Percentiles rank a stretch among this genome's conserved stretches.
phyloP scores from a whole-genome alignment of 2,113 vertebrate species.

The Embiotoca jacksoni region DNA sequence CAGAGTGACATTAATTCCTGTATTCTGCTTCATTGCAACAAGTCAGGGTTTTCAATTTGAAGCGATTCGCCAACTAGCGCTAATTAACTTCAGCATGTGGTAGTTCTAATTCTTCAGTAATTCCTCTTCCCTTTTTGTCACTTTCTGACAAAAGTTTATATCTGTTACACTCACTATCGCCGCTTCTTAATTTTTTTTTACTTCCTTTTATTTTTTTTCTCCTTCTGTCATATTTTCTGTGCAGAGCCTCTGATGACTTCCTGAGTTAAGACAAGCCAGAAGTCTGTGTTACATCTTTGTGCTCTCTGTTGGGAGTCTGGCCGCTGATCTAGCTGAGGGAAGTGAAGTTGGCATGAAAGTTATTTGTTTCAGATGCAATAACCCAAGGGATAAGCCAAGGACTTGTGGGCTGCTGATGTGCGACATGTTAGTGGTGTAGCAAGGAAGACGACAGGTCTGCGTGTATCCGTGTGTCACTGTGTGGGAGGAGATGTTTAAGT shows the following conservation, averaged over 20 bases:
- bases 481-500: conserved; percentile 62
- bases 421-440: conserved; percentile 35
- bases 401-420: conserved; percentile 61
- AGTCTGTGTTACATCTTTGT: conserved; percentile 46
- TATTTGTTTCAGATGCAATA: conserved; percentile 68
- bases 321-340: conserved; percentile 45
- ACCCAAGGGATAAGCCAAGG: conserved; percentile 58
- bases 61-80: conserved; percentile 76
- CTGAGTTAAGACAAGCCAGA: conserved; percentile 57
- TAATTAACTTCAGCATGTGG: conserved; percentile 85
- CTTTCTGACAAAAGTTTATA: conserved; percentile 74
- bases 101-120: conserved; percentile 82
- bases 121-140: conserved; percentile 76
- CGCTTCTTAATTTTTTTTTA: conserved; percentile 35
- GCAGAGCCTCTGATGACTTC: conserved; percentile 52
- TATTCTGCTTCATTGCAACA: conserved; percentile 74
- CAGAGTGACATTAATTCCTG: conserved; percentile 84
- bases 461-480: conserved; percentile 43
- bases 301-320: conserved; percentile 52
- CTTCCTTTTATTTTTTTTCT: conserved; percentile 7
- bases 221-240: conserved; percentile 34
- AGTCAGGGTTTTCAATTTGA: conserved; percentile 79
- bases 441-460: conserved; percentile 40
- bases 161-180: conserved; percentile 62
- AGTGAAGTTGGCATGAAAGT: conserved; percentile 56